Evolutionary conservation across 2,797 vertebrate genomes (phyloP).

Genomic region (Scomberomorus guttatus): DNA sequence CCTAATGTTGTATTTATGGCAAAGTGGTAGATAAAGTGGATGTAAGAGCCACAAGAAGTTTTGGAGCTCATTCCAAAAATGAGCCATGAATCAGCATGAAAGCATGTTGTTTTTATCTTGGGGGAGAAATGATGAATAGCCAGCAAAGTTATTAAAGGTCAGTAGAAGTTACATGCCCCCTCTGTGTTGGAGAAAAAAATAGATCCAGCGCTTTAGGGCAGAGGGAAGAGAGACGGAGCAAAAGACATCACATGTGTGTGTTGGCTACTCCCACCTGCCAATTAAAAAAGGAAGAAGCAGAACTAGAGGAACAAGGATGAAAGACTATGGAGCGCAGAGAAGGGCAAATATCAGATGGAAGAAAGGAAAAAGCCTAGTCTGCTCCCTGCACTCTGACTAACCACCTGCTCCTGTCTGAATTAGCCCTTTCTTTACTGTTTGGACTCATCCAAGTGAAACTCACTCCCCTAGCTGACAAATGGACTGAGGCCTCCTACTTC

Average conservation of each 20-base stretch:
- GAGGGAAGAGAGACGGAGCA: conserved; percentile 49
- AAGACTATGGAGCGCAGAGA: conserved; percentile 55
- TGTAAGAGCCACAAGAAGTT: conserved; percentile 37
- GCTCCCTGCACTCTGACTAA: conserved; percentile 69
- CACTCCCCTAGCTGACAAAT: conserved; percentile 73
- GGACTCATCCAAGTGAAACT: conserved; percentile 77
- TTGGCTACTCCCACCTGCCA: conserved; percentile 72
- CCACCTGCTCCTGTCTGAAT: conserved; percentile 82
- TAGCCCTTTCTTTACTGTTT: conserved; percentile 82
- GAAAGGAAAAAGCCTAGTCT: conserved; percentile 51
- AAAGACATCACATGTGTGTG: conserved; percentile 65
- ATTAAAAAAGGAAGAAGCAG: conserved; percentile 66
- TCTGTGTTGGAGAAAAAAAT: conserved; percentile 30
- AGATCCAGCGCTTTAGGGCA: conserved; percentile 52
- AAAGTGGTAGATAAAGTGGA: conserved; percentile 19
- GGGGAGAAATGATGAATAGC: conserved; percentile 61
- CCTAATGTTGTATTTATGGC: conserved; percentile 11
- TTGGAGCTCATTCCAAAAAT: conserved; percentile 34
- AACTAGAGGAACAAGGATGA: conserved; percentile 59
- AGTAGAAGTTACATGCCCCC: conserved; percentile 56
- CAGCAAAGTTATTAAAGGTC: conserved; percentile 71
- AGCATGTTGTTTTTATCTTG: conserved; percentile 59
- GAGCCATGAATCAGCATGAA: conserved; percentile 56
- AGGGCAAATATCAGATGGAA: conserved; percentile 70
- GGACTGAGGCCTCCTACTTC: conserved; percentile 62